Base-by-base conservation (phyloP, 2,113 vertebrate species). In the Porphyrio hochstetteri region DNA sequence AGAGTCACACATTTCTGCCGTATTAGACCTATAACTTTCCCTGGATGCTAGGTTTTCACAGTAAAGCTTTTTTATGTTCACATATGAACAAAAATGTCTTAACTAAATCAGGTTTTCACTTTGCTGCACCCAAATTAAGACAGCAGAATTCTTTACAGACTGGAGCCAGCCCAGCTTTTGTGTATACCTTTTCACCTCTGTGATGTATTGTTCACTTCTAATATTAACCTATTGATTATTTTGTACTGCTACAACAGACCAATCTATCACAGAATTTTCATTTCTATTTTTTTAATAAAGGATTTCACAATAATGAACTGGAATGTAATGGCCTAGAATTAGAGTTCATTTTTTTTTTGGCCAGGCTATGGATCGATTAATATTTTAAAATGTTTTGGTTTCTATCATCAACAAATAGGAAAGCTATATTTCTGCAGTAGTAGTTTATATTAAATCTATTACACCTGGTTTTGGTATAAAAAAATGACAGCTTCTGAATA, bases 271-370 rank as follows among this genome's bases (percentile, higher is more conserved):
- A 57, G 7, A 67, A 25, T 33, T 71, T 71, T 55, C 7, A 8
- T 27, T 91, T 86, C 46, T 74, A 3, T 81, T 11, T 68, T 11
- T 55, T 67, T 28, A 57, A 50, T 63, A 76, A 52, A 59, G 21
- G 9, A 46, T 56, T 78, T 82, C 17, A 74, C 17, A 68, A 42
- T 44, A 75, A 63, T 31, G 8, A 88, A 2, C 17, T 55, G 15
- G 14, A 88, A 67, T 50, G 71, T 5, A 74, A 29, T 44, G 3
- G 10, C 36, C 24, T 52, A 70, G n/a, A 79, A 70, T 44, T 35
- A 65, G 17, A 63, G 4, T 8, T 13, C 3, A 3, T 0, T 42
- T 13, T 13, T 28, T 15, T 44, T 25, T 31, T 68, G 40, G 1
- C 23, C 27, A n/a, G 16, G 17, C 25, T 35, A 31, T n/a, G 5